A percentile compares a stretch with the other conserved stretches of the same genome.
Conservation (phyloP, 2,888 invertebrate genomes). For the Mimumesa dahlbomi region DNA sequence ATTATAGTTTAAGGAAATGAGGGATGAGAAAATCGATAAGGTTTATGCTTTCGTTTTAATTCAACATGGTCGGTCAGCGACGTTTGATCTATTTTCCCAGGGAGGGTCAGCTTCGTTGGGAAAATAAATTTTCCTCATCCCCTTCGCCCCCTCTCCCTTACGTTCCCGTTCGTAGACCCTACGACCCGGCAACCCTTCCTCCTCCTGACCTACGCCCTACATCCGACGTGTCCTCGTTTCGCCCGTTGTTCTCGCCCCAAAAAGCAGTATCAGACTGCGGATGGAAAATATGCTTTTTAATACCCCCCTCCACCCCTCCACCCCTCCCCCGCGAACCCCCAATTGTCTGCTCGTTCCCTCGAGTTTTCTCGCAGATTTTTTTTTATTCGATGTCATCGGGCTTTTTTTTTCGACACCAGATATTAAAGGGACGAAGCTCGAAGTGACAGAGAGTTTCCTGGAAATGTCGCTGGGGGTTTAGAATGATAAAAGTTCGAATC, state of each 20-base stretch:
- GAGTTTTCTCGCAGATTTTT: neutral
- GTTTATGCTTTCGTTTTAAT: conserved; percentile 41
- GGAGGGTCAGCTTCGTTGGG: conserved; percentile 37
- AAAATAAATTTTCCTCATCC: conserved; percentile 54
- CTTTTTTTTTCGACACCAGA: too few relatives aligned
- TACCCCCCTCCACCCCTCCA: neutral
- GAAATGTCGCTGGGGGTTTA: too few relatives aligned
- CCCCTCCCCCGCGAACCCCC: too few relatives aligned
- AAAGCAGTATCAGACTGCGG: conserved; percentile 17
- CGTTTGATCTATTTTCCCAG: conserved; percentile 61
- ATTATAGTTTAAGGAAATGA: too few relatives aligned
- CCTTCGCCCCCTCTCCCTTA: conserved; percentile 45
- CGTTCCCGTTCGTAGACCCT: too few relatives aligned
- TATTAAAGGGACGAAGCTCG: too few relatives aligned
- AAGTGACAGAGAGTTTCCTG: too few relatives aligned
- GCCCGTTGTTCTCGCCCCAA: conserved; percentile 37
- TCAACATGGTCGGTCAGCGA: conserved; percentile 42
- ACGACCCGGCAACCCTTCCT: conserved; percentile 52
- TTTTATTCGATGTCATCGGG: too few relatives aligned
- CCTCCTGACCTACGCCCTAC: conserved; percentile 56
- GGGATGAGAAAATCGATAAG: too few relatives aligned
- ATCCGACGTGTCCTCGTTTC: conserved; percentile 49
- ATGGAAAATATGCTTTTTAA: conserved; percentile 38
- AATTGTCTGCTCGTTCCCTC: too few relatives aligned
- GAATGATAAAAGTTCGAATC: too few relatives aligned